phyloP scores from a whole-genome alignment of 1,140 invertebrate genomes.

The Gonatopus flavifemur region DNA sequence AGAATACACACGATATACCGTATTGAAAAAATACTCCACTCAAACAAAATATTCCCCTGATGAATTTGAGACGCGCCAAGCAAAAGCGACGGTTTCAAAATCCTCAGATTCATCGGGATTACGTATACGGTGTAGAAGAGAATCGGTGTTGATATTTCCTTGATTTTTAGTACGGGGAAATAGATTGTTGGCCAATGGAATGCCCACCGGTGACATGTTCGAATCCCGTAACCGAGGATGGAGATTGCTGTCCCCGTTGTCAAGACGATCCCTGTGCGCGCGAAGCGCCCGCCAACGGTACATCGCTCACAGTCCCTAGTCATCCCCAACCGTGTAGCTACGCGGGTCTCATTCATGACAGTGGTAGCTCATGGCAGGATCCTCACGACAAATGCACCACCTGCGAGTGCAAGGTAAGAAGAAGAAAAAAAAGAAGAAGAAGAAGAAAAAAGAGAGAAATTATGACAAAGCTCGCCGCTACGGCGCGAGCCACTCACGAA shows the following conservation, averaged over 20 bases:
- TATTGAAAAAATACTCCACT: background rate
- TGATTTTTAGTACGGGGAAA: slow-evolving; percentile 74
- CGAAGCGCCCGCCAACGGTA: slow-evolving; percentile 38
- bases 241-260: slow-evolving; percentile 74
- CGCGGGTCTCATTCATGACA: slow-evolving; percentile 63
- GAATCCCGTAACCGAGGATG: slow-evolving; percentile 64
- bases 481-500: too few relatives aligned
- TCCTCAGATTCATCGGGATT: too few relatives aligned
- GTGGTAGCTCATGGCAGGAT: slow-evolving; percentile 64
- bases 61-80: too few relatives aligned
- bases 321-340: slow-evolving; percentile 62
- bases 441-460: slow-evolving; percentile 4
- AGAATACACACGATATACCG: background rate
- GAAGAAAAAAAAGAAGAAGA: slow-evolving; percentile 21
- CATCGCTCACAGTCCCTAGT: slow-evolving; percentile 32
- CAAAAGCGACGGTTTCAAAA: too few relatives aligned
- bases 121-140: too few relatives aligned
- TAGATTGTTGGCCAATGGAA: slow-evolving; percentile 85
- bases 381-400: slow-evolving; percentile 70
- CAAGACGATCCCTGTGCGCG: slow-evolving; percentile 63
- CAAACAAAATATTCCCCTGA: too few relatives aligned
- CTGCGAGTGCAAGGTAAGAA: slow-evolving; percentile 77
- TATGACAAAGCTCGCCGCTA: too few relatives aligned
- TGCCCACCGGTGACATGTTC: slow-evolving; percentile 75
- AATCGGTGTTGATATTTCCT: background rate